Evolutionary conservation across 2,113 vertebrate species (phyloP).

Genomic region (Uropsilus gracilis): DNA sequence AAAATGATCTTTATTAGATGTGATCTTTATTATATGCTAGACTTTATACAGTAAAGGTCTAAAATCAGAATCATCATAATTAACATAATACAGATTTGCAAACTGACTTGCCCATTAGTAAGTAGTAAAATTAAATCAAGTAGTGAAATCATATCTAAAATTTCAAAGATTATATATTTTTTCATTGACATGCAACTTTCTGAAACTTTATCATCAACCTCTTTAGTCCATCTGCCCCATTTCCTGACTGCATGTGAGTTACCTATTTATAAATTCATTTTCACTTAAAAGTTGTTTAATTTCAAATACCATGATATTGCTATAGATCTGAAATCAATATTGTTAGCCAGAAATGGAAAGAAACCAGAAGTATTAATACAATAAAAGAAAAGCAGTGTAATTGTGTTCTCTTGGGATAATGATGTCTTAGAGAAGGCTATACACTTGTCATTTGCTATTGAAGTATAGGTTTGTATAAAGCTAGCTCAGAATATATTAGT

Average conservation of each 20-base stretch:
- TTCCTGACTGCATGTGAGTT: background rate
- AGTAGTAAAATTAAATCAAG: too few species aligned
- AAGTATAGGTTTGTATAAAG: background rate
- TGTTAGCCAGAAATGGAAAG: background rate
- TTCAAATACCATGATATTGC: background rate
- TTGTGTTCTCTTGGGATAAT: background rate
- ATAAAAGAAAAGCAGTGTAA: background rate
- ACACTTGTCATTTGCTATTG: background rate
- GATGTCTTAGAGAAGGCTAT: background rate
- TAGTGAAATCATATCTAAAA: background rate
- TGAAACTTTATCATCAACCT: background rate
- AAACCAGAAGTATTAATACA: background rate
- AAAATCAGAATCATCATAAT: background rate
- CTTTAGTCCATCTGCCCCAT: background rate
- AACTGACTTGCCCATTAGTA: too few species aligned
- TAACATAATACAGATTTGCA: background rate
- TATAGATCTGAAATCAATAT: background rate
- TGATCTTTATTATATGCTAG: too few species aligned
- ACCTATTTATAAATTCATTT: too few species aligned
- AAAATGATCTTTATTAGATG: background rate
- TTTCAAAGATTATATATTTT: background rate
- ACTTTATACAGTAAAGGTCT: background rate
- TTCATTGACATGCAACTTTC: conserved; percentile 8
- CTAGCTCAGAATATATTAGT: background rate
- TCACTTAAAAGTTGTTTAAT: background rate